Conservation (phyloP, 2,888 invertebrate genomes). For the Dendrolimus houi region DNA sequence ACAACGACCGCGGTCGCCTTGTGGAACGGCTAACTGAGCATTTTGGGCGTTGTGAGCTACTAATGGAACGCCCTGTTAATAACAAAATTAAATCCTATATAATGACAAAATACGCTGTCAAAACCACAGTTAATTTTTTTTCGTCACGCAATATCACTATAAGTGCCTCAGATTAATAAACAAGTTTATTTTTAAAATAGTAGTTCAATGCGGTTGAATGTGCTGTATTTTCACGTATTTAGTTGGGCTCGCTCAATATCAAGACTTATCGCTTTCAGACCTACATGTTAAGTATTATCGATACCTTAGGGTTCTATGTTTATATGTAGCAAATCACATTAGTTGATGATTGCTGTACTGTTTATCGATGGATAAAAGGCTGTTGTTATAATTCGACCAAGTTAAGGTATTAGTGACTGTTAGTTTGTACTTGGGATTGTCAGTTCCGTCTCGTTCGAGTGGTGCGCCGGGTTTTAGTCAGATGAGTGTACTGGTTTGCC, state of each 20-base stretch:
- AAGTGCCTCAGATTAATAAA: slow-evolving; percentile 34
- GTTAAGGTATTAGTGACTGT: slow-evolving; percentile 49
- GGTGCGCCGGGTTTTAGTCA: slow-evolving; percentile 71
- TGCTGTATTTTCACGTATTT: slow-evolving; percentile 57
- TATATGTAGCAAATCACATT: slow-evolving; percentile 63
- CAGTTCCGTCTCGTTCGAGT: slow-evolving; percentile 52
- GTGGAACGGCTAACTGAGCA: no score
- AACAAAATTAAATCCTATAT: background rate
- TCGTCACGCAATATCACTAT: slow-evolving; percentile 33
- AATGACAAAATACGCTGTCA: slow-evolving; percentile 16
- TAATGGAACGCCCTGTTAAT: background rate
- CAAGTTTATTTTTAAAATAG: slow-evolving; percentile 17
- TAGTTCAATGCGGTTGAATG: slow-evolving; percentile 54
- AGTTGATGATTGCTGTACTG: slow-evolving; percentile 59
- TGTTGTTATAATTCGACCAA: slow-evolving; percentile 63
- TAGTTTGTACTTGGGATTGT: slow-evolving; percentile 35
- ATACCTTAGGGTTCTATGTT: slow-evolving; percentile 58
- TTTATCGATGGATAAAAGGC: slow-evolving; percentile 57
- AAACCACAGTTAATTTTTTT: slow-evolving; percentile 18
- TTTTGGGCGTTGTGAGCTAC: no score
- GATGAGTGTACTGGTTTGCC: slow-evolving; percentile 68
- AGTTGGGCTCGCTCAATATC: slow-evolving; percentile 72
- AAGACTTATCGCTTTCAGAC: slow-evolving; percentile 71
- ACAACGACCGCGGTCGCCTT: no score
- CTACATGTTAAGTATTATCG: slow-evolving; percentile 64